Conservation (phyloP, 2,888 invertebrate genomes). For the Coelinius sp. region DNA sequence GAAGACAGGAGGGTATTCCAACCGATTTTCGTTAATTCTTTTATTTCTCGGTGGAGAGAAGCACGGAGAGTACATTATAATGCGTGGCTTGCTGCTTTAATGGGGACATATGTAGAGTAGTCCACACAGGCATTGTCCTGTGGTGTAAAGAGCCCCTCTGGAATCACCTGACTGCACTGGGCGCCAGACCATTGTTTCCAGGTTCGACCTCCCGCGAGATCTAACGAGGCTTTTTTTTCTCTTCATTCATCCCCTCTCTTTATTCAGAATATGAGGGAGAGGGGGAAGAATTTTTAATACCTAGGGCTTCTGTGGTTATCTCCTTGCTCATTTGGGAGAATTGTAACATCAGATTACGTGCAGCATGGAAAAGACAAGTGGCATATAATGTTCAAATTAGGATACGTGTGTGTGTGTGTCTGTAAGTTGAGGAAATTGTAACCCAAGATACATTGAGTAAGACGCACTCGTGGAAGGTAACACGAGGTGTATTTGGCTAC, state of each 20-base stretch:
- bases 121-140: slow-evolving; percentile 58
- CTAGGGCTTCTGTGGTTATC: slow-evolving; percentile 5
- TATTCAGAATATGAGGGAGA: slow-evolving; percentile 40
- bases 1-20: not conserved
- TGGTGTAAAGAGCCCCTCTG: slow-evolving; percentile 53
- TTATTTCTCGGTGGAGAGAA: slow-evolving; percentile 41
- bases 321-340: slow-evolving; percentile 5
- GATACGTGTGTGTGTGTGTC: slow-evolving; percentile 47
- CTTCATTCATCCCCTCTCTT: slow-evolving; percentile 36
- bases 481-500: slow-evolving; percentile 35
- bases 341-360: not conserved
- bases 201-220: slow-evolving; percentile 59
- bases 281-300: slow-evolving; percentile 18
- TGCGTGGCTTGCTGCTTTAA: slow-evolving; percentile 65
- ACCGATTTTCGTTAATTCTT: slow-evolving; percentile 3
- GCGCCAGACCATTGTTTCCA: slow-evolving; percentile 60
- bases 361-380: slow-evolving; percentile 46
- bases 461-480: slow-evolving; percentile 47
- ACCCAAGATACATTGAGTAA: slow-evolving; percentile 33
- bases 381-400: slow-evolving; percentile 58
- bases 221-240: slow-evolving; percentile 52
- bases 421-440: slow-evolving; percentile 46
- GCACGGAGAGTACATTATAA: too few species aligned
- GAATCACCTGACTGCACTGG: slow-evolving; percentile 55
- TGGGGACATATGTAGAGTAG: slow-evolving; percentile 66